phyloP scores from a whole-genome alignment of 2,113 vertebrate genomes.

The Psettodes erumei region DNA sequence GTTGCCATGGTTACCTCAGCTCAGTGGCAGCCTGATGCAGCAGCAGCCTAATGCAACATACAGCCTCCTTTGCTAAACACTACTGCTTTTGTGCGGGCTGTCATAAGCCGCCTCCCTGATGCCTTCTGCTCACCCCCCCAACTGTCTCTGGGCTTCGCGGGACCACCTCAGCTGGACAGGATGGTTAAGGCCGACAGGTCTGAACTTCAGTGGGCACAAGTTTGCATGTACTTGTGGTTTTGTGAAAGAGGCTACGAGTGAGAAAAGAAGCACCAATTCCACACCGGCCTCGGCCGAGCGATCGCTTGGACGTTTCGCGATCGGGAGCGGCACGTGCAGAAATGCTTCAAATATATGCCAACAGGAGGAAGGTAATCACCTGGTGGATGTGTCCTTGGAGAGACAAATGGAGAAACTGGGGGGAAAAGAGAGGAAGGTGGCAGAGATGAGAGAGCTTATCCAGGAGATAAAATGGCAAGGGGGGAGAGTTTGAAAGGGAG shows the following conservation, averaged over 20 bases:
- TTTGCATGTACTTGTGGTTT: constrained; percentile 8
- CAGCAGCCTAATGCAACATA: constrained; percentile 68
- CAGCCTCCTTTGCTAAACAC: constrained; percentile 68
- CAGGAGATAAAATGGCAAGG: constrained; percentile 34
- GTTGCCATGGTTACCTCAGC: constrained; percentile 80
- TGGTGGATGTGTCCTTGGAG: constrained; percentile 62
- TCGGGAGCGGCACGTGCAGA: constrained; percentile 26
- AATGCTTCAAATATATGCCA: constrained; percentile 47
- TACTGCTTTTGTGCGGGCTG: constrained; percentile 65
- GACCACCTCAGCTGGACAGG: constrained; percentile 28
- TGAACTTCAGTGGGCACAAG: not conserved
- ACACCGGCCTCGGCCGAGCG: constrained; percentile 17
- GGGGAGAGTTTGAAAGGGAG: constrained; percentile 23
- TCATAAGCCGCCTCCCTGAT: constrained; percentile 62
- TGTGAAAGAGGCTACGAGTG: not conserved
- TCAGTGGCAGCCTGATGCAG: constrained; percentile 72
- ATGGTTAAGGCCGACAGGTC: constrained; percentile 21
- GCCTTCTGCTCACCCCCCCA: constrained; percentile 25
- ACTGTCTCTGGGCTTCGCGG: constrained; percentile 34
- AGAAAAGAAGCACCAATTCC: constrained; percentile 20
- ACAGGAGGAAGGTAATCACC: constrained; percentile 53
- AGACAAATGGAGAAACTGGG: constrained; percentile 31
- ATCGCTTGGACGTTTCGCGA: constrained; percentile 18
- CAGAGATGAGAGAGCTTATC: constrained; percentile 36
- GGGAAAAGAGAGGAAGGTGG: constrained; percentile 36